phyloP scores from a whole-genome alignment of 2,797 vertebrate genomes.

The Typhlichthys subterraneus region DNA sequence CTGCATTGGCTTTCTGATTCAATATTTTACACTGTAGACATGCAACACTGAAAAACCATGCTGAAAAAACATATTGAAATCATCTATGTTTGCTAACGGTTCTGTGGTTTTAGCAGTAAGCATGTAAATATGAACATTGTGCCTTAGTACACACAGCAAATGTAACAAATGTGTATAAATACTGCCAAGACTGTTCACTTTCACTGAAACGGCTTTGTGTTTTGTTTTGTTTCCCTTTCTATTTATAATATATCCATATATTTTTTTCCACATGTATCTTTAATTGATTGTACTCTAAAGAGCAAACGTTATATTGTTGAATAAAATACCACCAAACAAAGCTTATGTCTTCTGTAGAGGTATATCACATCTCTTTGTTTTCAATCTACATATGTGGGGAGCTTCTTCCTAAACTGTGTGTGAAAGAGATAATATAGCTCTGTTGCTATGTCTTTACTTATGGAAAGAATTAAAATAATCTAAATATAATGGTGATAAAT shows the following conservation, averaged over 20 bases:
- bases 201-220: constrained; percentile 60
- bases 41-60: constrained; percentile 24
- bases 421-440: background rate
- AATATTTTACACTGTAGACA: constrained; percentile 54
- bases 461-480: constrained; percentile 40
- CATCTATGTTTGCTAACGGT: constrained; percentile 26
- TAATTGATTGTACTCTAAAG: constrained; percentile 80
- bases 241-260: constrained; percentile 78
- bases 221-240: constrained; percentile 49
- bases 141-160: constrained; percentile 60
- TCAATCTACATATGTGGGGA: background rate
- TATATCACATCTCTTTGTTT: constrained; percentile 34
- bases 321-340: constrained; percentile 80
- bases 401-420: background rate
- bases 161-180: constrained; percentile 43
- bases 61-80: constrained; percentile 43
- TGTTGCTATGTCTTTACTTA: constrained; percentile 32
- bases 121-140: constrained; percentile 33
- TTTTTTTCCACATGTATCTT: constrained; percentile 75
- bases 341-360: too few relatives aligned
- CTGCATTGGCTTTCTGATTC: constrained; percentile 57
- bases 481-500: constrained; percentile 66
- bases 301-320: constrained; percentile 85
- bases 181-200: background rate
- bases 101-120: constrained; percentile 49